Evolutionary conservation across 2,797 vertebrate species (phyloP), one percentile per base, ranked within the genome.

Genomic region (Molossus molossus): DNA sequence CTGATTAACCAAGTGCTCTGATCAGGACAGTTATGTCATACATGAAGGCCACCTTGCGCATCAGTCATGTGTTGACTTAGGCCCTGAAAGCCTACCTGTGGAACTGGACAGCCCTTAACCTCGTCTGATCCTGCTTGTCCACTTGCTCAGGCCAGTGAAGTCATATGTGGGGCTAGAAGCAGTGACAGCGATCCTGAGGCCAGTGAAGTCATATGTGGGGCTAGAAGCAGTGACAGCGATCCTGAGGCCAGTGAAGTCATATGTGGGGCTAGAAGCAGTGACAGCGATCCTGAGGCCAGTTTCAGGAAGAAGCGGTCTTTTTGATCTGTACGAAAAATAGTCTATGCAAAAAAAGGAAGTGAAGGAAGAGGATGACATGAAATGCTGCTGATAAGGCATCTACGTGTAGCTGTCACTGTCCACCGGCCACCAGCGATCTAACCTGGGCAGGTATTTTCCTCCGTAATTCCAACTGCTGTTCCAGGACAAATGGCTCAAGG

Each of bases 111-210:
- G 86, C 75, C 83, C 18, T 57, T 17, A 37, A 29, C 33, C 23
- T 25, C 1, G 5, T 12, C 72, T 6, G 0, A 0, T 9, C 10
- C 11, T 15, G 60, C 37, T 84, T 0, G 9, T 40, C 20, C 18
- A 3, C 11, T 1, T 0, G 0, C 50, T 1, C 18, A 3, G 4
- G 8, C 14, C 25, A 0, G 6, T 0, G 48, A n/a, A 57, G 62
- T 11, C 6, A 7, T 11, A 1, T 21, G 13, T 50, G 58, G 25
- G 82, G 67, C 45, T 3, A 27, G 29, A 17, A 29, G 18, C 73
- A 1, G 67, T 14, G 73, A 9, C 50, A n/a, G n/a, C n/a, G n/a
- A n/a, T n/a, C n/a, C n/a, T n/a, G n/a, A n/a, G n/a, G n/a, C n/a
- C n/a, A n/a, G n/a, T n/a, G 48, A 33, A 57, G 62, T 11, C 6